phyloP scores from a whole-genome alignment of 2,888 invertebrate genomes.

The Leptopterna dolabrata region DNA sequence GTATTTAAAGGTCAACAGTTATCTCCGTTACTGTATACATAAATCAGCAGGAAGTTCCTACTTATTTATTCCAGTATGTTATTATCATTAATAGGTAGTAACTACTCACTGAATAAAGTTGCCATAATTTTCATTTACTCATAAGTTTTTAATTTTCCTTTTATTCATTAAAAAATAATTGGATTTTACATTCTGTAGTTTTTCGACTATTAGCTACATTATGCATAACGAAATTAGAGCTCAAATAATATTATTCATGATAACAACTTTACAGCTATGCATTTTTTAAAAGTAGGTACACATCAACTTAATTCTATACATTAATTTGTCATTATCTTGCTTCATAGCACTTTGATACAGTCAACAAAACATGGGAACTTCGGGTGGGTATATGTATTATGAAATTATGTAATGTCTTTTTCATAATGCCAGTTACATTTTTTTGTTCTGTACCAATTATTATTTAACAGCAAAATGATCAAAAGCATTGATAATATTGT shows the following conservation, averaged over 20 bases:
- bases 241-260: slow-evolving; percentile 9
- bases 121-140: not conserved
- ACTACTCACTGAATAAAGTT: not conserved
- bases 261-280: slow-evolving; percentile 8
- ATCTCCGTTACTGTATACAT: too few species aligned
- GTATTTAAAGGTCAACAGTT: too few species aligned
- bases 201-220: slow-evolving; percentile 6
- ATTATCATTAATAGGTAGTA: not conserved
- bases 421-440: not conserved
- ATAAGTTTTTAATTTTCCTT: slow-evolving; percentile 14
- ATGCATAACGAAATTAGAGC: slow-evolving; percentile 32
- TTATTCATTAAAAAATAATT: slow-evolving; percentile 47
- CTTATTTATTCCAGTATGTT: too few species aligned
- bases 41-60: too few species aligned
- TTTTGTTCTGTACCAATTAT: not conserved
- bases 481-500: not conserved
- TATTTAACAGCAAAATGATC: not conserved
- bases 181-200: slow-evolving; percentile 45
- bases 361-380: not conserved
- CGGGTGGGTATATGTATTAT: not conserved
- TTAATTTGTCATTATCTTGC: slow-evolving; percentile 19
- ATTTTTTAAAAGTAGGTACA: slow-evolving; percentile 13
- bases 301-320: slow-evolving; percentile 17
- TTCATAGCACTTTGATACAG: not conserved
- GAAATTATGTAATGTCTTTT: not conserved